phyloP scores from a whole-genome alignment of 2,113 vertebrate genomes.

The Grus americana region DNA sequence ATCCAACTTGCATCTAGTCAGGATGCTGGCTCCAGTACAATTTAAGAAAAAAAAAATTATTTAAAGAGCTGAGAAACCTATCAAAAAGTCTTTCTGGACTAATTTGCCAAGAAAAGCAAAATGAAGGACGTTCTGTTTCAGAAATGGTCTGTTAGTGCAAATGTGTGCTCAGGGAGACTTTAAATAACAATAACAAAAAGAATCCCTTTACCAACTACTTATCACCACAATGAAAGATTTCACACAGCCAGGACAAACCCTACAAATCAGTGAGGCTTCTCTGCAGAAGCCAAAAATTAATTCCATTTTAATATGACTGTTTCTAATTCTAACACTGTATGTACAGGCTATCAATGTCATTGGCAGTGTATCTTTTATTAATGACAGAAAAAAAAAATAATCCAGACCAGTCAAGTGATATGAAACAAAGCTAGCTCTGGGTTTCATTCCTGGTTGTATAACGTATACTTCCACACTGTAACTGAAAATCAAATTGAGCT shows the following conservation, averaged over 20 bases:
- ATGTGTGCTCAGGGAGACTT: neutral
- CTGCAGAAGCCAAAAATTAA: neutral
- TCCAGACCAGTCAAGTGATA: neutral
- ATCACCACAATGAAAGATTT: constrained; percentile 17
- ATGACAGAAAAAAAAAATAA: neutral
- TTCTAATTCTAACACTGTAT: constrained; percentile 3
- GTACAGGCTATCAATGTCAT: neutral
- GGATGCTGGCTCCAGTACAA: neutral
- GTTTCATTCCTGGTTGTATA: neutral
- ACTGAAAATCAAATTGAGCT: constrained; percentile 13
- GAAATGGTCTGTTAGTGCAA: neutral
- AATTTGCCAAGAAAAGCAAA: constrained; percentile 37
- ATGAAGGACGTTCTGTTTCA: neutral
- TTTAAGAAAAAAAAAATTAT: neutral
- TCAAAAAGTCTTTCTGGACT: neutral
- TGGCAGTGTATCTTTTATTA: neutral
- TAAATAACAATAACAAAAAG: neutral
- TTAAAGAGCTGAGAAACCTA: neutral
- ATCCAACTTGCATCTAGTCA: neutral
- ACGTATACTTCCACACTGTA: neutral
- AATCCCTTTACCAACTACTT: neutral
- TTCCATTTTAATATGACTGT: neutral
- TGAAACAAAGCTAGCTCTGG: neutral
- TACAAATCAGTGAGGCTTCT: constrained; percentile 21
- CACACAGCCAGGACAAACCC: neutral